A percentile compares a stretch with the other conserved stretches of the same genome.
phyloP scores from a whole-genome alignment of 2,113 vertebrate species.

The Solea senegalensis region DNA sequence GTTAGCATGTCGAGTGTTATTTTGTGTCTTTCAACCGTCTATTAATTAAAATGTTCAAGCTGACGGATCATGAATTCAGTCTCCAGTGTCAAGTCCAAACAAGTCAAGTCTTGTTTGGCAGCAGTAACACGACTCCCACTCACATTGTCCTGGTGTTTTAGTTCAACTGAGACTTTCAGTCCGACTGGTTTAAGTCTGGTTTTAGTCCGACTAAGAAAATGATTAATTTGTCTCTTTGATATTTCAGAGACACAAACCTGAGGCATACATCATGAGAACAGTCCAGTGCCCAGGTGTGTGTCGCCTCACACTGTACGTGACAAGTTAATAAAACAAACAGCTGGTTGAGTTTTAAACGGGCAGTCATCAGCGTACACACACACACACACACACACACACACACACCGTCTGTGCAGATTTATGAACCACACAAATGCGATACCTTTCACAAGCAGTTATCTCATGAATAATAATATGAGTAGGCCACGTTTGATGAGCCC shows the following conservation, averaged over 20 bases:
- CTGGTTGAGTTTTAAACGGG: conserved; percentile 50
- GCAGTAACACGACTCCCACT: too few relatives aligned
- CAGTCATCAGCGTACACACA: conserved; percentile 55
- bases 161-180: too few relatives aligned
- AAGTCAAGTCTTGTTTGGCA: too few relatives aligned
- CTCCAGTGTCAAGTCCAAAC: too few relatives aligned
- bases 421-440: conserved; percentile 57
- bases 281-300: conserved; percentile 49
- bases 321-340: conserved; percentile 65
- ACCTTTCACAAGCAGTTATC: conserved; percentile 67
- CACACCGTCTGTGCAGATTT: conserved; percentile 56
- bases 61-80: too few relatives aligned
- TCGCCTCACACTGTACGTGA: conserved; percentile 34
- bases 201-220: too few relatives aligned
- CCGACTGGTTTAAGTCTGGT: too few relatives aligned
- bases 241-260: conserved; percentile 34
- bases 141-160: too few relatives aligned
- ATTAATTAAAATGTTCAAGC: too few relatives aligned
- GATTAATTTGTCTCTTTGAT: background rate
- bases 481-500: conserved; percentile 65
- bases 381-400: conserved; percentile 44
- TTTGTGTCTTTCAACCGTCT: too few relatives aligned
- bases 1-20: too few relatives aligned
- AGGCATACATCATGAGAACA: conserved; percentile 26
- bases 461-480: conserved; percentile 74